Conservation (phyloP, 2,113 vertebrate genomes). For the Saimiri boliviensis region DNA sequence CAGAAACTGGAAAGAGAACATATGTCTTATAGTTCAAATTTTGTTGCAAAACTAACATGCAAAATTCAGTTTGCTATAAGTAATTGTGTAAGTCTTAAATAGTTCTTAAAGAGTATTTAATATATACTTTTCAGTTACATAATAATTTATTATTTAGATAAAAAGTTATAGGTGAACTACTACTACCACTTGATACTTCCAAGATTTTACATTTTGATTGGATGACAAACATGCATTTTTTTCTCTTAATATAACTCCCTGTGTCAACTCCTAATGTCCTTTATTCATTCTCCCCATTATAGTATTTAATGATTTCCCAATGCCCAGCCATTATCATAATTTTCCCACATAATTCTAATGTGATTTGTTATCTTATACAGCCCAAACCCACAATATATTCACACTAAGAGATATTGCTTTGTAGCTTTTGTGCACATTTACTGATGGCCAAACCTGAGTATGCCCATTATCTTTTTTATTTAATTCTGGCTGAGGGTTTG, state of each 20-base stretch:
- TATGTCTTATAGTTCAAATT: neutral
- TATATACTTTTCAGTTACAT: neutral
- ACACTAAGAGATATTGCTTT: neutral
- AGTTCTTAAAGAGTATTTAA: neutral
- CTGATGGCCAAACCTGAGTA: neutral
- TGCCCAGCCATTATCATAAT: neutral
- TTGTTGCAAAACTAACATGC: neutral
- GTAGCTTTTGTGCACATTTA: neutral
- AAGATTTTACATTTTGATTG: neutral
- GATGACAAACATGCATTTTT: neutral
- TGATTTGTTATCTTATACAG: neutral
- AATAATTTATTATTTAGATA: neutral
- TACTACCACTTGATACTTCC: neutral
- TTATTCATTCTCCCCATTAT: neutral
- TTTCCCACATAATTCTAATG: neutral
- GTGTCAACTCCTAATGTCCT: neutral
- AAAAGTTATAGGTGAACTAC: neutral
- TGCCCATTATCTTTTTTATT: constrained; percentile 42
- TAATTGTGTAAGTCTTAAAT: neutral
- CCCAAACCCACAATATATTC: neutral
- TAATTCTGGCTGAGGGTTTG: constrained; percentile 1
- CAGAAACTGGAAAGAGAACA: neutral
- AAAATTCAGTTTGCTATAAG: neutral
- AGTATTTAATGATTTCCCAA: neutral
- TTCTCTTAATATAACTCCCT: neutral